Conservation (phyloP, 2,797 vertebrate species). For the Alcedo atthis region DNA sequence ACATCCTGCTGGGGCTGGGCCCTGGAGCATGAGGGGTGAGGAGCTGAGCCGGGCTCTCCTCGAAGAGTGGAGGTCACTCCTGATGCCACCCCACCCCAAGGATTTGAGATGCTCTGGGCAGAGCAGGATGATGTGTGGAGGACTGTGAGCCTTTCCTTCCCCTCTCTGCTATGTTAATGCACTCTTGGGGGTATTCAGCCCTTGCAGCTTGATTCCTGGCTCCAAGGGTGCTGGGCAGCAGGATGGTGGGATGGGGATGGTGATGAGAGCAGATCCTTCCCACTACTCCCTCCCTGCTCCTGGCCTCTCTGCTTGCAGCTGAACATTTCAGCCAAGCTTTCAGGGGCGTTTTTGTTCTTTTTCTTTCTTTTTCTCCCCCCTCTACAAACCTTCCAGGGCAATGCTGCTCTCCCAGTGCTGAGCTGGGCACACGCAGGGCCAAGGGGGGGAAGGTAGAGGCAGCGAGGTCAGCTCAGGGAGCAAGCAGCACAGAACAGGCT, state of each 20-base stretch:
- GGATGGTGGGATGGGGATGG: not conserved
- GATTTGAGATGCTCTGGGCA: not conserved
- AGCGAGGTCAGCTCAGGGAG: not conserved
- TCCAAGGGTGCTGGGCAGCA: not conserved
- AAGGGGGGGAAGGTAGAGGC: not conserved
- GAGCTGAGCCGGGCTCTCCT: not conserved
- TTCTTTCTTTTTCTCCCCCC: not conserved
- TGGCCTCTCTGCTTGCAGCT: not conserved
- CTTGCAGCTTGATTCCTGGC: not conserved
- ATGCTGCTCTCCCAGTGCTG: not conserved
- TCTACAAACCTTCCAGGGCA: slow-evolving; percentile 7
- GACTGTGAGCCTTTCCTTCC: not conserved
- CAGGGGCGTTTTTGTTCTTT: slow-evolving; percentile 24
- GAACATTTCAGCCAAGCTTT: slow-evolving; percentile 4
- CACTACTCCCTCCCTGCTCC: not conserved
- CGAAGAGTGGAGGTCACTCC: not conserved
- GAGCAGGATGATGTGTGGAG: not conserved
- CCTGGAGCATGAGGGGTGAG: not conserved
- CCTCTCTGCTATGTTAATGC: not conserved
- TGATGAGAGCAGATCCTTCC: not conserved
- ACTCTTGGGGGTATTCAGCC: fast-evolving
- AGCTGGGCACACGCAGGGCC: not conserved
- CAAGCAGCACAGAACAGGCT: slow-evolving; percentile 63
- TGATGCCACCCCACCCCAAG: not conserved
- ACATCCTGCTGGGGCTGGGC: not conserved